Percentiles rank a stretch among this genome's conserved stretches.
phyloP scores from a whole-genome alignment of 1,140 invertebrate genomes.

The Harpegnathos saltator region DNA sequence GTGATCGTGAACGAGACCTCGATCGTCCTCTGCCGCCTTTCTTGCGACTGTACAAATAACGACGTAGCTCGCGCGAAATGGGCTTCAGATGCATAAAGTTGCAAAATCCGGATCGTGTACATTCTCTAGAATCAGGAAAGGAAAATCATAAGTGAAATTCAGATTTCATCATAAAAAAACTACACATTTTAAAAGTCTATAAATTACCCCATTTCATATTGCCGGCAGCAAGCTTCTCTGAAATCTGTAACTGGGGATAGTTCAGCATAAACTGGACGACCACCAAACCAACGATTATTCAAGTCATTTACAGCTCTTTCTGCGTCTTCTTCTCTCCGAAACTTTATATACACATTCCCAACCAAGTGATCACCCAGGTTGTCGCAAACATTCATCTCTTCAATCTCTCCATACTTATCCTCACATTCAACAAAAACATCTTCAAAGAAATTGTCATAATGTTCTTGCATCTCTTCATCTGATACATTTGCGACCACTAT shows the following conservation, averaged over 20 bases:
- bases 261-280: constrained; percentile 98
- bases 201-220: constrained; percentile 97
- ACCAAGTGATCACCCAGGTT: constrained; percentile 99
- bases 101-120: constrained; percentile 98
- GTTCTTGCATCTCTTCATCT: constrained; percentile 99
- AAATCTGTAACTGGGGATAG: constrained; percentile 99
- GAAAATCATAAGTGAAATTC: neutral
- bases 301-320: constrained; percentile 98
- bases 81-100: constrained; percentile 99
- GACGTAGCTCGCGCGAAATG: constrained; percentile 95
- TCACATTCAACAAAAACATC: constrained; percentile 99
- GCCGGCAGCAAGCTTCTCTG: constrained; percentile 98
- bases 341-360: constrained; percentile 99
- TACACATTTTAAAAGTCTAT: neutral
- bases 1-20: constrained; percentile 80
- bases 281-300: constrained; percentile 99
- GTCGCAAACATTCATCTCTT: constrained; percentile 99
- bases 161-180: neutral
- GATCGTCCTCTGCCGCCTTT: constrained; percentile 84
- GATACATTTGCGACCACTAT: constrained; percentile 94
- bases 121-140: constrained; percentile 88
- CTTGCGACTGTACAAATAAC: constrained; percentile 87
- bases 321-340: constrained; percentile 98
- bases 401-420: constrained; percentile 99
- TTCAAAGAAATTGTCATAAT: constrained; percentile 99